Evolutionary conservation across 1,140 invertebrate genomes (phyloP), one percentile per base, ranked within the genome.

Genomic region (Brachionus manjavacas): DNA sequence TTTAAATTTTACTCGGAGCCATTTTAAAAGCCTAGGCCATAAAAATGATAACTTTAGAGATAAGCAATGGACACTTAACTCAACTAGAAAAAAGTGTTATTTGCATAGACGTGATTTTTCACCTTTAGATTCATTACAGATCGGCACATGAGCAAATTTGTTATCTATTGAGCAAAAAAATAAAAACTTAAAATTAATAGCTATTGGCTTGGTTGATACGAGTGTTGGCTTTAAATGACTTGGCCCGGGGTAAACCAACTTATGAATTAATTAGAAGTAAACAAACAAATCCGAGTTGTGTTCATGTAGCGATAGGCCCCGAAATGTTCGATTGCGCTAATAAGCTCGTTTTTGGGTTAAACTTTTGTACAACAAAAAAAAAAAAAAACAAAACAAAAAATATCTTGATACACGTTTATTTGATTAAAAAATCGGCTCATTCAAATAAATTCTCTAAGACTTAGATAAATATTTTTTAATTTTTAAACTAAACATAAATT

Each of bases 71-170:
- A 1, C 31, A 68, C 25, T 68, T 68, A 68, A 25, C 25, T 12
- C 11, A 2, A 46, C 35, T n/a, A 11, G 35, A 12, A 28, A 55
- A 68, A 35, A 72, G 28, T 39, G 68, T 72, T 39, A 41, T 72
- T 72, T 72, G 35, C 68, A 39, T 39, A 35, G 16, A 41, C 68
- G 68, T 72, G 68, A 72, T 72, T 72, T 72, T 72, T 72, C 68
- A 72, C 68, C 68, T 72, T 72, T 72, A 39, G 12, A 39, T 72
- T 39, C 16, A 72, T 8, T 39, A 41, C 39, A 72, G 31, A 41
- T 41, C 9, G 68, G 68, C 68, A 72, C 68, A 72, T 72, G 68
- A 72, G 68, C 68, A 72, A 72, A 39, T 72, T 72, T 72, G 16
- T 39, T 41, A 39, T 72, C 16, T 72, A 39, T 68, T 68, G 43